Evolutionary conservation across 2,113 vertebrate genomes (phyloP).

Genomic region (Nanorana parkeri): DNA sequence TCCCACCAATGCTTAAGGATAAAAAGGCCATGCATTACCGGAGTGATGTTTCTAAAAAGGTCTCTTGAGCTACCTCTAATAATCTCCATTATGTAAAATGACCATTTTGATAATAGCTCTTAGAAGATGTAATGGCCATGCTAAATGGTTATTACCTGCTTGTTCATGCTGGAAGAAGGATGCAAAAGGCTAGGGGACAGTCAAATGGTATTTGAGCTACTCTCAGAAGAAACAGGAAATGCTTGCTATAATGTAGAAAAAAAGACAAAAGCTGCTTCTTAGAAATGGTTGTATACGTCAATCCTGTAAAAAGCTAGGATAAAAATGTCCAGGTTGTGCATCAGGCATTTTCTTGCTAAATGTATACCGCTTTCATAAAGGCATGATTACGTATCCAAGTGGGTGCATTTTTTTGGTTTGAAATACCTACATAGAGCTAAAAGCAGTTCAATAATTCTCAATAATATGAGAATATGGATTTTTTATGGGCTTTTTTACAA

Average conservation of each 20-base stretch:
- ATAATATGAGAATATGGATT: too few relatives aligned
- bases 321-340: neutral
- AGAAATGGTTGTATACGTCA: neutral
- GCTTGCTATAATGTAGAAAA: constrained; percentile 34
- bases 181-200: constrained; percentile 80
- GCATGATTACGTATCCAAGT: neutral
- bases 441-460: too few relatives aligned
- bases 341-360: neutral
- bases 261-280: neutral
- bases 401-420: too few relatives aligned
- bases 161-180: constrained; percentile 80
- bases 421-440: too few relatives aligned
- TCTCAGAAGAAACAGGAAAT: constrained; percentile 79
- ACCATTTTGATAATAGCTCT: constrained; percentile 87
- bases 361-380: neutral
- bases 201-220: constrained; percentile 78
- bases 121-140: constrained; percentile 80
- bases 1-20: constrained; percentile 69
- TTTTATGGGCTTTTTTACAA: too few relatives aligned
- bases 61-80: constrained; percentile 84
- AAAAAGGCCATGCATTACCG: constrained; percentile 78
- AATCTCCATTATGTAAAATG: constrained; percentile 89
- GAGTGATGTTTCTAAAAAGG: constrained; percentile 81
- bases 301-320: neutral
- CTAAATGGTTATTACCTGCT: constrained; percentile 85